These are phyloP conservation scores for Percina caprodes DNA, from an alignment of 2,113 vertebrate genomes.

Conservation along the genomic window DNA sequence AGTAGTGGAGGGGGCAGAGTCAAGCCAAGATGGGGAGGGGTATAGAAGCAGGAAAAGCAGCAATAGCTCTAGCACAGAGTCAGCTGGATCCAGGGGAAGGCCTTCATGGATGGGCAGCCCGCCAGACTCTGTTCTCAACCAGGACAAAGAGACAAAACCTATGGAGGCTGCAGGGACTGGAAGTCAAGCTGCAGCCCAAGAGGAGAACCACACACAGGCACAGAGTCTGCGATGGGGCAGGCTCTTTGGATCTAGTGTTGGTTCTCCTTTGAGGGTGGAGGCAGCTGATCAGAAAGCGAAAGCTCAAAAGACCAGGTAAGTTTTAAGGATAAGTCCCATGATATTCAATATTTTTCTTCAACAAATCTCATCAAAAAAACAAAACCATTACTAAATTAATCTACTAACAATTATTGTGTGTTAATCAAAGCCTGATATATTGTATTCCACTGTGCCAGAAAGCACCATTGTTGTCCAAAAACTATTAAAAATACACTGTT, in stretches of 20 bases:
- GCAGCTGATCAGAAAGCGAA: conserved; percentile 64
- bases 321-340: neutral
- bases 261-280: conserved; percentile 61
- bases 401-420: neutral
- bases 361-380: neutral
- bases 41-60: conserved; percentile 37
- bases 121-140: conserved; percentile 89
- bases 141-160: conserved; percentile 80
- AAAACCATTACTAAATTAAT: neutral
- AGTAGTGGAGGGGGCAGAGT: conserved; percentile 94
- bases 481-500: too few relatives aligned
- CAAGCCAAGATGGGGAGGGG: conserved; percentile 80
- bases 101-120: conserved; percentile 97
- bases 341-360: neutral
- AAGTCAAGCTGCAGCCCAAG: conserved; percentile 38
- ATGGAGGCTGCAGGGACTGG: conserved; percentile 31
- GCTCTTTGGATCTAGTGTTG: conserved; percentile 81
- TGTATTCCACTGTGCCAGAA: too few relatives aligned
- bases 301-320: conserved; percentile 85
- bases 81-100: conserved; percentile 74
- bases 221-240: conserved; percentile 82
- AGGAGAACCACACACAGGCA: conserved; percentile 77
- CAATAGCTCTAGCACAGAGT: conserved; percentile 1
- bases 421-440: too few relatives aligned
- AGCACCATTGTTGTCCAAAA: too few relatives aligned